Evolutionary conservation across 92 coral and sea anemone genomes (phyloP).

Genomic region (Epizoanthus scotinus): DNA sequence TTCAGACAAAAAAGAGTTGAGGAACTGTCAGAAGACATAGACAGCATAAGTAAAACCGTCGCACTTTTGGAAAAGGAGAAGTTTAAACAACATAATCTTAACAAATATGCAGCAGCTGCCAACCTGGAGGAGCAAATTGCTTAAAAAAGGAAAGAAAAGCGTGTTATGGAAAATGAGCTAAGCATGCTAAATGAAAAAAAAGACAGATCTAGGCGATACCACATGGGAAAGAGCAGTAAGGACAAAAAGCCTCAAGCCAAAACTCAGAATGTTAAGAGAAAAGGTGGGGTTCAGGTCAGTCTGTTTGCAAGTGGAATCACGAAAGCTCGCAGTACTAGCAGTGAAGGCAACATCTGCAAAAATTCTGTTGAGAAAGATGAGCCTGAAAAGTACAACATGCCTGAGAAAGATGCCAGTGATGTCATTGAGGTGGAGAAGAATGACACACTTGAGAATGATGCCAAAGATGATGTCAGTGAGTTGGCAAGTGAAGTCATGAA

Average conservation of each 20-base stretch:
- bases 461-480: conserved; percentile 8
- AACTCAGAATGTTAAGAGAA: conserved; percentile 20
- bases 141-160: conserved; percentile 43
- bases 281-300: background rate
- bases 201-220: conserved; percentile 34
- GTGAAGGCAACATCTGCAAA: background rate
- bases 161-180: conserved; percentile 42
- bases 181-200: conserved; percentile 39
- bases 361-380: background rate
- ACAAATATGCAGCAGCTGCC: conserved; percentile 51
- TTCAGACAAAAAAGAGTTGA: conserved; percentile 42
- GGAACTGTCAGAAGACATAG: conserved; percentile 48
- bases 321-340: background rate
- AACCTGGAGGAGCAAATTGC: conserved; percentile 38
- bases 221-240: conserved; percentile 29
- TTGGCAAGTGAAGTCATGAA: conserved; percentile 38
- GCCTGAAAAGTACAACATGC: background rate
- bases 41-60: conserved; percentile 32
- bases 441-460: conserved; percentile 14
- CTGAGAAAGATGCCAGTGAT: background rate
- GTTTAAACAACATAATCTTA: conserved; percentile 36
- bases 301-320: conserved; percentile 42
- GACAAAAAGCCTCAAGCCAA: conserved; percentile 13
- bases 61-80: conserved; percentile 42
- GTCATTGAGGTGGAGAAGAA: background rate